Evolutionary conservation across 2,797 vertebrate species (phyloP), one percentile per base, ranked within the genome.

Genomic region (Chelmon rostratus): DNA sequence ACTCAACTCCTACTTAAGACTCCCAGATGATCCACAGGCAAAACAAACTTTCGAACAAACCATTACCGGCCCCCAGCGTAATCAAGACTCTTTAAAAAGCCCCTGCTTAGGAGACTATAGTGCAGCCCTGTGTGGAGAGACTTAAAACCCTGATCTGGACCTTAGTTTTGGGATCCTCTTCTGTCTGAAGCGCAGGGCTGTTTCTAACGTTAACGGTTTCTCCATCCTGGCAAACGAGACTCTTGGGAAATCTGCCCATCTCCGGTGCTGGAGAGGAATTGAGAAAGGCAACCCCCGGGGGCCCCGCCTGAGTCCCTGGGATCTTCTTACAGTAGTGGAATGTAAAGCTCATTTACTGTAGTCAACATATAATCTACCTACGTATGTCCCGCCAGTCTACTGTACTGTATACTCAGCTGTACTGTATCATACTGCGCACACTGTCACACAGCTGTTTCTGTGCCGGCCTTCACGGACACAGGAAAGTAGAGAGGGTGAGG

Each of bases 331-430:
- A 93, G 90, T 92, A 91, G 88, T 78, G 93, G 87, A 94, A 94
- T 95, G 93, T 94, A 93, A 93, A 92, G 91, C 92, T 94, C 88
- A 87, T 94, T 93, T 92, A 93, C 93, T 93, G 91, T 94, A 91
- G 91, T 93, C 84, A 89, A 91, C 89, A 89, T 93, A 79, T 93
- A 88, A 90, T 85, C 93, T 90, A 92, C 92, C 92, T 92, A 90
- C 85, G 78, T 92, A 74, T 81, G 85, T 91, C 89, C 87, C 81
- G 86, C 91, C 88, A 73, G 88, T 91, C 90, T 94, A 91, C 93
- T 93, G 91, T 89, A 92, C 90, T 91, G 91, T 92, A 92, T 90
- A 62, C 85, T 91, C 88, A 86, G 88, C 90, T 92, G 91, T 92
- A 92, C 89, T 92, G 89, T 89, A 88, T 91, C 76, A 83, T 88